phyloP scores from a whole-genome alignment of 2,797 vertebrate genomes.

The Chaetophractus vellerosus region DNA sequence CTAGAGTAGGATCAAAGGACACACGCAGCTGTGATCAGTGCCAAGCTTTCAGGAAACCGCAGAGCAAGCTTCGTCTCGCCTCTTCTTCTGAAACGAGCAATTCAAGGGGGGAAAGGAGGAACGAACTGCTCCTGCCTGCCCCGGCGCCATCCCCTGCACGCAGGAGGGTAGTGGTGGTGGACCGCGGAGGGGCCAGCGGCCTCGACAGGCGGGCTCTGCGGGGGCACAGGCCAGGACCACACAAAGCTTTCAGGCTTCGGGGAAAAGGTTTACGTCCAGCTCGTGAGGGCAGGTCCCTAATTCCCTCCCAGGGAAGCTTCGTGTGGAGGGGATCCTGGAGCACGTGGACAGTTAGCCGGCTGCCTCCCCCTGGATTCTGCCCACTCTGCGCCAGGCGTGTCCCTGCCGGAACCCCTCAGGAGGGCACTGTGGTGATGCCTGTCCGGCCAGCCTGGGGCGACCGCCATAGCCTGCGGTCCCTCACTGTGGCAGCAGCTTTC shows the following conservation, averaged over 20 bases:
- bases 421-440: too few species aligned
- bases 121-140: constrained; percentile 46
- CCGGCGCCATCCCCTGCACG: constrained; percentile 63
- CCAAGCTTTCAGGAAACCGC: constrained; percentile 52
- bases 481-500: too few species aligned
- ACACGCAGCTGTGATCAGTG: neutral
- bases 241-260: constrained; percentile 74
- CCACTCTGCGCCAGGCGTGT: too few species aligned
- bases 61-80: constrained; percentile 57
- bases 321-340: too few species aligned
- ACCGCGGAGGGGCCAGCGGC: constrained; percentile 26
- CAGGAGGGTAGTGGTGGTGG: constrained; percentile 72
- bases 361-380: too few species aligned
- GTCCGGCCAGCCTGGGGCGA: too few species aligned
- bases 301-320: constrained; percentile 28
- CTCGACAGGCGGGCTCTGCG: constrained; percentile 8
- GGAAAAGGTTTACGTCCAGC: constrained; percentile 73
- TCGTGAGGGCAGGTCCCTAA: constrained; percentile 51
- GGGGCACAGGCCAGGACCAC: constrained; percentile 62
- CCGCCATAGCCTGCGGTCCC: too few species aligned
- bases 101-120: neutral
- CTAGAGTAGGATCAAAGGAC: neutral
- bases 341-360: too few species aligned
- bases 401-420: too few species aligned
- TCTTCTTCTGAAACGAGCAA: constrained; percentile 71